Evolutionary conservation across 2,113 vertebrate species (phyloP).

Genomic region (Chloebia gouldiae): DNA sequence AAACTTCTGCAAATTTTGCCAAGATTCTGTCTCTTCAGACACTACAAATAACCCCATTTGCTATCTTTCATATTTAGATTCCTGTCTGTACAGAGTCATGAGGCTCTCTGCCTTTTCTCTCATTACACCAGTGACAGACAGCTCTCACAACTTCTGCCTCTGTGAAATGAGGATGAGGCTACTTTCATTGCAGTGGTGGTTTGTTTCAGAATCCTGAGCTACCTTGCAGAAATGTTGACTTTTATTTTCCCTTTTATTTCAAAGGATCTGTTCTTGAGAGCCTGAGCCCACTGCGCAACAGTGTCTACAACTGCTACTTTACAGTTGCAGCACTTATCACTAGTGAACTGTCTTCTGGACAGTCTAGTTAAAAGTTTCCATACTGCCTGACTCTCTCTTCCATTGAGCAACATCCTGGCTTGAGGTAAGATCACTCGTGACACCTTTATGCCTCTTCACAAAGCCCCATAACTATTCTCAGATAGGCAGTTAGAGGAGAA

Average conservation of each 20-base stretch:
- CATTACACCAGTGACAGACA: background rate
- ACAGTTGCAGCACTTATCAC: constrained; percentile 18
- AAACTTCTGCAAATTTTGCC: background rate
- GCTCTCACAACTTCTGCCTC: background rate
- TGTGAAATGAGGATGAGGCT: background rate
- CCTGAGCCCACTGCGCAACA: background rate
- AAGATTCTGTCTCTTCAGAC: background rate
- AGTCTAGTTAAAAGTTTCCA: background rate
- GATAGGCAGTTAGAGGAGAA: background rate
- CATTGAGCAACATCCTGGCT: background rate
- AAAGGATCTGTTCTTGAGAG: background rate
- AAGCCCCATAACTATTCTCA: background rate
- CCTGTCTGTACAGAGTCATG: background rate
- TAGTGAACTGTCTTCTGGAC: background rate
- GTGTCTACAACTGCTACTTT: background rate
- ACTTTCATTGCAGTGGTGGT: background rate
- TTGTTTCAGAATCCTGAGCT: background rate
- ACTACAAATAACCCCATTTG: background rate
- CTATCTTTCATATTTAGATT: background rate
- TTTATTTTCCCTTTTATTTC: background rate
- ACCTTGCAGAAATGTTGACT: background rate
- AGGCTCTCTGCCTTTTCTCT: background rate
- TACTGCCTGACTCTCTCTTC: background rate
- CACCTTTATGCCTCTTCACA: background rate
- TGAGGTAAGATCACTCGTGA: background rate